These are phyloP conservation scores for Saccostrea echinata DNA, from an alignment of 1,140 invertebrate species.

Conservation along the genomic window DNA sequence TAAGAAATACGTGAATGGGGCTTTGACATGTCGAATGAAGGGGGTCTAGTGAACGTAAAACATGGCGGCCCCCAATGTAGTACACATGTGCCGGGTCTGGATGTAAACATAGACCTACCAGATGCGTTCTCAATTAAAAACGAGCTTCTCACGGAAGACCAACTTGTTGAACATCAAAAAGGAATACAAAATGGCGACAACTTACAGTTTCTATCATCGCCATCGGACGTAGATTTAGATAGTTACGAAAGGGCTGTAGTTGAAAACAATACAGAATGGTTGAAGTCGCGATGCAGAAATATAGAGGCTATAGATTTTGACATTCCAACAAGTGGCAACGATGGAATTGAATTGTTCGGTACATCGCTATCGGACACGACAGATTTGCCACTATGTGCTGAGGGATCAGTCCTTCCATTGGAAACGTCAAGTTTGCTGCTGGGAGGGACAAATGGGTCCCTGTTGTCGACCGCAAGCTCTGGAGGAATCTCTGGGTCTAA, in stretches of 20 bases:
- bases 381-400: constrained; percentile 29
- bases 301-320: constrained; percentile 69
- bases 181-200: constrained; percentile 75
- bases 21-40: constrained; percentile 78
- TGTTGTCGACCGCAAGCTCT: constrained; percentile 33
- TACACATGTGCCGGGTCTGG: constrained; percentile 67
- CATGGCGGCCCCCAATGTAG: constrained; percentile 78
- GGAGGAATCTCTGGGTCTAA: neutral
- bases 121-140: constrained; percentile 55
- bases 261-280: constrained; percentile 73
- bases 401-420: constrained; percentile 1
- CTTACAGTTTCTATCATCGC: constrained; percentile 61
- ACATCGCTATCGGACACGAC: constrained; percentile 48
- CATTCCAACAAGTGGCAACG: constrained; percentile 54
- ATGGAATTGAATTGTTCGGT: constrained; percentile 57
- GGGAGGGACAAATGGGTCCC: constrained; percentile 40
- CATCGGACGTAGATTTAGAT: constrained; percentile 65
- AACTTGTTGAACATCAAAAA: constrained; percentile 51
- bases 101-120: constrained; percentile 54
- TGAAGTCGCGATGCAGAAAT: constrained; percentile 71
- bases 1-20: constrained; percentile 74
- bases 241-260: constrained; percentile 67
- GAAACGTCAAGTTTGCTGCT: constrained; percentile 40
- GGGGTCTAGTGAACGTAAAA: constrained; percentile 75
- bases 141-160: constrained; percentile 51